Percentiles rank a stretch among this genome's conserved stretches.
Evolutionary conservation across 2,113 vertebrate genomes (phyloP).

Genomic region (Coptodon bakossiorum): DNA sequence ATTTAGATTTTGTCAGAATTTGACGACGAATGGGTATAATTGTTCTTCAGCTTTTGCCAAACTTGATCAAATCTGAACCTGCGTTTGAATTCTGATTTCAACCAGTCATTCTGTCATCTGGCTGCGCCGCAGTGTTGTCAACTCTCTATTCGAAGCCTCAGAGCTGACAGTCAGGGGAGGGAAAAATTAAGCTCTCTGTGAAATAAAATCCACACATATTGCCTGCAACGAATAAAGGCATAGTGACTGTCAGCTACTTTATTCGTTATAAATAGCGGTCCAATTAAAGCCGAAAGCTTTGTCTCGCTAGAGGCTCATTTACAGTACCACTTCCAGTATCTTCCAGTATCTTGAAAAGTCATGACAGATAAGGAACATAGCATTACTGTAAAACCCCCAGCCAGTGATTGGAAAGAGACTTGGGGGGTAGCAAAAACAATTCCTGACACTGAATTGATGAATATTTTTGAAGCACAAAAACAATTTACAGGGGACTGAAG

Average conservation of each 20-base stretch:
- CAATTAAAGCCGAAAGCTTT: conserved; percentile 61
- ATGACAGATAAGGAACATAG: conserved; percentile 52
- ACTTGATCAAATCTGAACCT: background rate
- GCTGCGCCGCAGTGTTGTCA: background rate
- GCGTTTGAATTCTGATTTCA: conserved; percentile 3
- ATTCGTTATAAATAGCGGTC: conserved; percentile 38
- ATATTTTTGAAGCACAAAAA: conserved; percentile 48
- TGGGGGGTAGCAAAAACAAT: conserved; percentile 42
- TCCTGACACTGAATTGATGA: conserved; percentile 48
- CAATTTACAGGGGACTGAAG: conserved; percentile 44
- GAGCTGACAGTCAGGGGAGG: background rate
- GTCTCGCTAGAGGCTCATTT: conserved; percentile 51
- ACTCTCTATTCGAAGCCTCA: conserved; percentile 29
- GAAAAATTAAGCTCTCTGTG: conserved; percentile 30
- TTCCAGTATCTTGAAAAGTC: conserved; percentile 42
- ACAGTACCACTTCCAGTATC: conserved; percentile 25
- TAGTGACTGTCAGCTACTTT: conserved; percentile 33
- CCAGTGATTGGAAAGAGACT: conserved; percentile 42
- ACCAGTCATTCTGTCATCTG: conserved; percentile 4
- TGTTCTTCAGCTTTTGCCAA: background rate
- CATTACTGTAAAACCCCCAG: conserved; percentile 37
- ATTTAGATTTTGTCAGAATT: background rate
- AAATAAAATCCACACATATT: conserved; percentile 31
- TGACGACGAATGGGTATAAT: background rate
- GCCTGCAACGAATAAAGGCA: conserved; percentile 30